A percentile compares a stretch with the other conserved stretches of the same genome.
These are phyloP conservation scores for Charanyca ferruginea DNA, from an alignment of 2,888 invertebrate species.

Conservation along the genomic window DNA sequence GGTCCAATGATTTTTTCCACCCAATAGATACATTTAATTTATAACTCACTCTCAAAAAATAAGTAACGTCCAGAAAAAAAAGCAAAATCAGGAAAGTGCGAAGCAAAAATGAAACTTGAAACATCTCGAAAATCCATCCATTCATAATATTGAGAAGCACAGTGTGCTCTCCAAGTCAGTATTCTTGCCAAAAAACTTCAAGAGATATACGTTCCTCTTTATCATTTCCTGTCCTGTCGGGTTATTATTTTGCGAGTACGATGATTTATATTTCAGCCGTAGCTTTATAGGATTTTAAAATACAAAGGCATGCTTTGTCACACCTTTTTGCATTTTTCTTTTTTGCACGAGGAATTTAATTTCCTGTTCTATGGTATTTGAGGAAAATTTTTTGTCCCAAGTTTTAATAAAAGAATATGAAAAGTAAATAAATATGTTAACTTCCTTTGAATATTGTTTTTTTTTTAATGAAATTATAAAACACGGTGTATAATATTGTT, in stretches of 20 bases:
- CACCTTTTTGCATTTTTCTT: conserved; percentile 15
- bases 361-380: neutral
- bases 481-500: too few species aligned
- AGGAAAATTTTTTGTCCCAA: too few species aligned
- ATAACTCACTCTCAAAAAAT: neutral
- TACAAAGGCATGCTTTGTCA: conserved; percentile 34
- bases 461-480: too few species aligned
- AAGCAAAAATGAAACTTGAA: conserved; percentile 12
- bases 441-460: too few species aligned
- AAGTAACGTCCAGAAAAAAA: neutral
- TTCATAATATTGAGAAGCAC: conserved; percentile 23
- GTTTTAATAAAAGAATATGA: neutral
- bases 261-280: conserved; percentile 53
- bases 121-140: conserved; percentile 29
- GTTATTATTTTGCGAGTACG: conserved; percentile 49
- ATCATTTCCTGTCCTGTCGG: conserved; percentile 50
- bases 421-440: too few species aligned
- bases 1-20: too few species aligned
- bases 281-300: conserved; percentile 37
- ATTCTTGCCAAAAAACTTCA: conserved; percentile 61
- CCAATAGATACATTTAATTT: too few species aligned
- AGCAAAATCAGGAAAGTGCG: neutral
- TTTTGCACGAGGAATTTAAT: conserved; percentile 25
- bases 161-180: conserved; percentile 24
- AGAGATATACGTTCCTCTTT: conserved; percentile 54